Evolutionary conservation across 92 coral and sea anemone species (phyloP).

Genomic region (Epizoanthus ramosus): DNA sequence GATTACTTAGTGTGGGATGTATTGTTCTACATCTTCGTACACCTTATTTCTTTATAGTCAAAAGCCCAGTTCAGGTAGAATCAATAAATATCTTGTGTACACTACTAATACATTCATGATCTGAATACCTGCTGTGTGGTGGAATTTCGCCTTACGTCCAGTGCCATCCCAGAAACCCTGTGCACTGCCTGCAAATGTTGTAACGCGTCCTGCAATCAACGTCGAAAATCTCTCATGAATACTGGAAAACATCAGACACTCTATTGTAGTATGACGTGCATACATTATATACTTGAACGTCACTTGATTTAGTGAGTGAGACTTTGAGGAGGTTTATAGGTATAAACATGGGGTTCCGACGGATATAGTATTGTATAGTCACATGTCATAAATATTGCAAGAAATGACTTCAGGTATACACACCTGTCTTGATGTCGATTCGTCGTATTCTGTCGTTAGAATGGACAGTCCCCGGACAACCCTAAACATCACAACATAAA

Average conservation of each 20-base stretch:
- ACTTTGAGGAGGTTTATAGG: too few relatives aligned
- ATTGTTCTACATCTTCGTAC: too few relatives aligned
- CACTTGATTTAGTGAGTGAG: too few relatives aligned
- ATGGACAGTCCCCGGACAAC: conserved; percentile 7
- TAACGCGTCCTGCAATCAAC: conserved; percentile 56
- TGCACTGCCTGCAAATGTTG: conserved; percentile 70
- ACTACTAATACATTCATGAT: background rate
- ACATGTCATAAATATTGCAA: too few relatives aligned
- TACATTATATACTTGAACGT: background rate
- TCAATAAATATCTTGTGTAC: too few relatives aligned
- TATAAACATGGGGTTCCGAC: too few relatives aligned
- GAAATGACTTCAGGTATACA: background rate
- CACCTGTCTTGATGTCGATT: conserved; percentile 47
- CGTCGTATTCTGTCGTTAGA: conserved; percentile 72
- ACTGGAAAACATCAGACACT: background rate
- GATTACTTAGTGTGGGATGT: too few relatives aligned
- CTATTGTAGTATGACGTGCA: background rate
- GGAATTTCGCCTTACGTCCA: conserved; percentile 66
- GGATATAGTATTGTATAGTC: too few relatives aligned
- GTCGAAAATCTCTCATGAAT: background rate
- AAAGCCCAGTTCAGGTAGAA: too few relatives aligned
- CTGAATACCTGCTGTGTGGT: conserved; percentile 65
- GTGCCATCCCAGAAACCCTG: conserved; percentile 76
- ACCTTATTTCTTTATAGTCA: too few relatives aligned
- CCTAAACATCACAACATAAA: conserved; percentile 28